A percentile compares a stretch with the other conserved stretches of the same genome.
These are phyloP conservation scores for Yasuhikotakia modesta DNA, from an alignment of 2,797 vertebrate genomes.

Conservation along the genomic window DNA sequence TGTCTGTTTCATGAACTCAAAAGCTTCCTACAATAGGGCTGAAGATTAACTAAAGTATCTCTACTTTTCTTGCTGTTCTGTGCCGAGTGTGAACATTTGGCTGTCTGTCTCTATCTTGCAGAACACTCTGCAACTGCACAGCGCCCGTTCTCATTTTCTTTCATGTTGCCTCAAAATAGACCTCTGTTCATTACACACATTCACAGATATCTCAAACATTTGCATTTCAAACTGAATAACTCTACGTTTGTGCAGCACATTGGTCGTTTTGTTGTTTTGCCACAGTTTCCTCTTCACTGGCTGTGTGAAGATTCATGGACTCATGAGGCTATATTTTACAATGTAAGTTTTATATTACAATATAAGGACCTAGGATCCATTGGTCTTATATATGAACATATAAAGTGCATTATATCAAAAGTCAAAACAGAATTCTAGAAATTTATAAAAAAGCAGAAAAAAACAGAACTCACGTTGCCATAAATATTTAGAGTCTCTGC, in stretches of 20 bases:
- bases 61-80: not conserved
- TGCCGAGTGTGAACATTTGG: not conserved
- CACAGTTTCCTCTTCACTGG: not conserved
- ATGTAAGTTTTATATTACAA: not conserved
- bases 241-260: not conserved
- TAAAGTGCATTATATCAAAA: too few relatives aligned
- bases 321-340: not conserved
- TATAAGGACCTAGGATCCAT: not conserved
- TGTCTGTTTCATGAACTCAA: not conserved
- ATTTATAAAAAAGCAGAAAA: too few relatives aligned
- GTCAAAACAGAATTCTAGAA: too few relatives aligned
- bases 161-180: conserved; percentile 29
- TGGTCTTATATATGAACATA: too few relatives aligned
- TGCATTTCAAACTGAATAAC: conserved; percentile 46
- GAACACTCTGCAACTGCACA: conserved; percentile 1
- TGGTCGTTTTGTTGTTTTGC: conserved; percentile 18
- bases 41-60: not conserved
- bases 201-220: conserved; percentile 25
- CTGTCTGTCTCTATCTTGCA: conserved; percentile 10
- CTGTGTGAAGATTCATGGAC: conserved; percentile 3
- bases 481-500: too few relatives aligned
- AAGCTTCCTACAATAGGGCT: not conserved
- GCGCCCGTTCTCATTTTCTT: conserved; percentile 22
- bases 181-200: conserved; percentile 20
- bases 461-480: too few relatives aligned